These are phyloP conservation scores for Diaprepes abbreviatus DNA, from an alignment of 2,888 invertebrate genomes.

Conservation along the genomic window DNA sequence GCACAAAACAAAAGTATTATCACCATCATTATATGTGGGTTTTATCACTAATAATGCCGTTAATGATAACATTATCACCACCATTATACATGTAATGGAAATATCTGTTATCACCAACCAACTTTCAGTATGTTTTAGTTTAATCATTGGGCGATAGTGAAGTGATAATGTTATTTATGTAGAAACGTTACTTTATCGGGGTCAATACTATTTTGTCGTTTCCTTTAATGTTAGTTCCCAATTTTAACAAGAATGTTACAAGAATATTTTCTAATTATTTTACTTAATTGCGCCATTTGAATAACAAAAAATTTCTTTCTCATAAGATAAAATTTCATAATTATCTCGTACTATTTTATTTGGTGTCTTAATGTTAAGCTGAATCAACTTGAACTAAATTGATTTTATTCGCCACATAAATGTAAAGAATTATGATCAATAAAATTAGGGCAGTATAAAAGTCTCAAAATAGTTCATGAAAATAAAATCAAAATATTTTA, in stretches of 20 bases:
- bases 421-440: no score
- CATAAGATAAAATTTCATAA: no score
- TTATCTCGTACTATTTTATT: no score
- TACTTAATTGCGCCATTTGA: no score
- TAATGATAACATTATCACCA: slow-evolving; percentile 62
- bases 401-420: no score
- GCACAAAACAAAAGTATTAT: slow-evolving; percentile 36
- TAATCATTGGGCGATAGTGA: slow-evolving; percentile 28
- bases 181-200: slow-evolving; percentile 16
- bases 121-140: slow-evolving; percentile 55
- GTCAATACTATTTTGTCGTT: slow-evolving; percentile 8
- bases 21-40: slow-evolving; percentile 57
- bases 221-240: background rate
- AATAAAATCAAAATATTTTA: no score
- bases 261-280: no score
- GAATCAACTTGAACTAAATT: no score
- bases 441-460: no score
- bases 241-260: background rate
- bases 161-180: slow-evolving; percentile 27
- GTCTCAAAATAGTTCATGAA: no score
- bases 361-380: no score
- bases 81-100: slow-evolving; percentile 62
- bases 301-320: no score
- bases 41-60: slow-evolving; percentile 61
- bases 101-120: slow-evolving; percentile 58